Percentiles rank a stretch among this genome's conserved stretches.
These are phyloP conservation scores for Stigmatopora argus DNA, from an alignment of 2,113 vertebrate species.

Conservation along the genomic window DNA sequence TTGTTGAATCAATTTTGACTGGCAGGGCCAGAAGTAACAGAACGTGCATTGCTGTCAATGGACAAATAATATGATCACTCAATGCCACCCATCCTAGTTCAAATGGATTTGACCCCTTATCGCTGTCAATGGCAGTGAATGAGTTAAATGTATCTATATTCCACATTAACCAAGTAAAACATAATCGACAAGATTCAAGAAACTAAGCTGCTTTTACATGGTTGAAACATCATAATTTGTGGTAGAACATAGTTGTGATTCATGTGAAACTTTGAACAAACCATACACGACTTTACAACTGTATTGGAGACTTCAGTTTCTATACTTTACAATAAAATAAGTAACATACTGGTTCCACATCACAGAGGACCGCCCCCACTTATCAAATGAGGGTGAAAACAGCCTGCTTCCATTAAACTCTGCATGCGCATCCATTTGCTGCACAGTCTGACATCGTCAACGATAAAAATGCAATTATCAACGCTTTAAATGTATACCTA, in stretches of 20 bases:
- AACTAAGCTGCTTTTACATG: neutral
- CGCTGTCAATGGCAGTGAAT: too few relatives aligned
- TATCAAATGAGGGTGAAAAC: neutral
- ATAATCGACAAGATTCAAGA: neutral
- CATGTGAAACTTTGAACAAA: too few relatives aligned
- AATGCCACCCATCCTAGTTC: too few relatives aligned
- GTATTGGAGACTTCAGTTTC: neutral
- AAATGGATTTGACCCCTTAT: too few relatives aligned
- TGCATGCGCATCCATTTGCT: neutral
- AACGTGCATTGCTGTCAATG: too few relatives aligned
- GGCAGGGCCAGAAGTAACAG: too few relatives aligned
- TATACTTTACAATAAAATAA: neutral
- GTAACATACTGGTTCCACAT: neutral
- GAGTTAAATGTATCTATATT: neutral
- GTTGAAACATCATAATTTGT: too few relatives aligned
- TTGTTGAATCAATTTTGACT: too few relatives aligned
- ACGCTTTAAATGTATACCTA: neutral
- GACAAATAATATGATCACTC: too few relatives aligned
- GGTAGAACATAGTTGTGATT: too few relatives aligned
- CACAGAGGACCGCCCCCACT: neutral
- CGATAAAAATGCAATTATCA: neutral
- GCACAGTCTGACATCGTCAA: neutral
- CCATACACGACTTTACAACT: too few relatives aligned
- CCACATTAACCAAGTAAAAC: neutral
- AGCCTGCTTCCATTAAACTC: neutral